Evolutionary conservation across 2,113 vertebrate genomes (phyloP).

Genomic region (Charina bottae): DNA sequence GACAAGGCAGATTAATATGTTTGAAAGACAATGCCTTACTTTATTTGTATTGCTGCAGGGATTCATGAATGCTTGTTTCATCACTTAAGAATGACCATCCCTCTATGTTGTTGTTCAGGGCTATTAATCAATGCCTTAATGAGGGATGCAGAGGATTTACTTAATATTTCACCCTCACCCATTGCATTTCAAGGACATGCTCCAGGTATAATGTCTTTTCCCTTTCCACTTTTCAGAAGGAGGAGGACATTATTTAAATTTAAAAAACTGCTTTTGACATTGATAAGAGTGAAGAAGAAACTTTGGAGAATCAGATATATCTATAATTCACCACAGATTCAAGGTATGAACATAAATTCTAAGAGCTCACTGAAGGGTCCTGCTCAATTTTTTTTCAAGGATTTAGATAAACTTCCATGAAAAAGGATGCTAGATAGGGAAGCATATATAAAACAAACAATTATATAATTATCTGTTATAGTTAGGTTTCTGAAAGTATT

Average conservation of each 20-base stretch:
- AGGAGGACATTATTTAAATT: not conserved
- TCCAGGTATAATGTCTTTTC: not conserved
- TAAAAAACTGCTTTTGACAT: not conserved
- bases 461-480: no score
- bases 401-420: not conserved
- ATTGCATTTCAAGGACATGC: conserved; percentile 14
- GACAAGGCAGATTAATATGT: conserved; percentile 12
- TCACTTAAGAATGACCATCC: conserved; percentile 6
- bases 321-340: not conserved
- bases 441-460: not conserved
- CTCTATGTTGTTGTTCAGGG: not conserved
- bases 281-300: not conserved
- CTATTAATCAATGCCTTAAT: conserved; percentile 3
- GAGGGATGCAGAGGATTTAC: not conserved
- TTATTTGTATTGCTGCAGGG: conserved; percentile 22
- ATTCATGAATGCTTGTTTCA: conserved; percentile 11
- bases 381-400: not conserved
- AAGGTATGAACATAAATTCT: not conserved
- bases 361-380: not conserved
- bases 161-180: conserved; percentile 16
- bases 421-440: not conserved
- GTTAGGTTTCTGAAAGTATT: not conserved
- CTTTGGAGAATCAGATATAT: not conserved
- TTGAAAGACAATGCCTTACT: conserved; percentile 11
- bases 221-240: not conserved